These are phyloP conservation scores for Leucoraja ocellata DNA, from an alignment of 2,797 vertebrate genomes.

Conservation along the genomic window DNA sequence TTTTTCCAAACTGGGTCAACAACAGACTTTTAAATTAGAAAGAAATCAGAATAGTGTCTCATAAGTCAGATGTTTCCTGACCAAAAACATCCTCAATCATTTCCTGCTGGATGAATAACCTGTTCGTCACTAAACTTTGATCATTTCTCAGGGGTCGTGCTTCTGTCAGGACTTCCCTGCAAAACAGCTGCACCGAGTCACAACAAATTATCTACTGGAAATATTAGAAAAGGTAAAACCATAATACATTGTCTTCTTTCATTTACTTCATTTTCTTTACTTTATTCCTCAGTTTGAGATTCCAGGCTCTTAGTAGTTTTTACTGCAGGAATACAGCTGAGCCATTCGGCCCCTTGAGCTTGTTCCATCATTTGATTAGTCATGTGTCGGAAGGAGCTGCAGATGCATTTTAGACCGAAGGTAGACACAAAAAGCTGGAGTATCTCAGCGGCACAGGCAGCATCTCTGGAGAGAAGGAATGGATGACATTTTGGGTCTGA, in stretches of 20 bases:
- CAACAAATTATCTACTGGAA: background rate
- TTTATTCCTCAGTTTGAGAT: background rate
- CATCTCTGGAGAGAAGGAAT: too few species aligned
- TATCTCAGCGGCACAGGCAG: too few species aligned
- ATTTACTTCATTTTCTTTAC: background rate
- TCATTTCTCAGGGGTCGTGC: slow-evolving; percentile 23
- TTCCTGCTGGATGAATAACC: slow-evolving; percentile 36
- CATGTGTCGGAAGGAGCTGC: background rate
- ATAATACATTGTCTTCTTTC: background rate
- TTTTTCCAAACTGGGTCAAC: slow-evolving; percentile 9
- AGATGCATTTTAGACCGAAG: too few species aligned
- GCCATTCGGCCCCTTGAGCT: background rate
- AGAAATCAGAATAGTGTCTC: slow-evolving; percentile 14
- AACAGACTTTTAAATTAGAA: slow-evolving; percentile 33
- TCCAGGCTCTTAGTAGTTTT: background rate
- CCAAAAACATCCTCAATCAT: slow-evolving; percentile 31
- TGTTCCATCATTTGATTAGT: background rate
- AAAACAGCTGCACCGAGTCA: slow-evolving; percentile 15
- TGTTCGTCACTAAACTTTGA: slow-evolving; percentile 35
- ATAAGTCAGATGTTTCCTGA: slow-evolving; percentile 30
- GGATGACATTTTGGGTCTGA: too few species aligned
- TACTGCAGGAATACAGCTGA: background rate
- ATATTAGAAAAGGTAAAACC: background rate
- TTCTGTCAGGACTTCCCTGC: slow-evolving; percentile 28
- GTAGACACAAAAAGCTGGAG: too few species aligned